A percentile compares a stretch with the other conserved stretches of the same genome.
These are phyloP conservation scores for Zaprionus lineosus DNA, from an alignment of 2,888 invertebrate genomes.

Conservation along the genomic window DNA sequence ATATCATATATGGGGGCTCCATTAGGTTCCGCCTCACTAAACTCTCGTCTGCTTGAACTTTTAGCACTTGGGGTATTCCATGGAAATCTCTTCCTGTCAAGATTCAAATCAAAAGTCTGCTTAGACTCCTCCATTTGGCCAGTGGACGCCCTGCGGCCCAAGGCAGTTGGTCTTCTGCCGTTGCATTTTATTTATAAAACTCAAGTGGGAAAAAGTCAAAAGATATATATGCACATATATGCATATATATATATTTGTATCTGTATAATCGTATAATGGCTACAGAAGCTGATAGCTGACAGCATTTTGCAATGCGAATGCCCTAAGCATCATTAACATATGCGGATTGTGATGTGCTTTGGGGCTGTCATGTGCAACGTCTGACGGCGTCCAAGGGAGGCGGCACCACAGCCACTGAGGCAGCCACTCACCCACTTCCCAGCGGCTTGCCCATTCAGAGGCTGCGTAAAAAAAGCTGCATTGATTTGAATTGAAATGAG, in stretches of 20 bases:
- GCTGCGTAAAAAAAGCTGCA: conserved; percentile 51
- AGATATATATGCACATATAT: conserved; percentile 27
- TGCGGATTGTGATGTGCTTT: conserved; percentile 21
- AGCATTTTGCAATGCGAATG: conserved; percentile 42
- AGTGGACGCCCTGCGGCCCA: conserved; percentile 41
- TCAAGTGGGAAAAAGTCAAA: conserved; percentile 58
- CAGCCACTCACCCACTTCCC: conserved; percentile 69
- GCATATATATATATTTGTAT: conserved; percentile 1
- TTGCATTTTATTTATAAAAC: conserved; percentile 50
- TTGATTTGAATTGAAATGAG: conserved; percentile 66
- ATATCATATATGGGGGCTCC: neutral
- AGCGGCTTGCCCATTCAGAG: conserved; percentile 33
- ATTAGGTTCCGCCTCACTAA: conserved; percentile 45
- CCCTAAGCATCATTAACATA: conserved; percentile 54
- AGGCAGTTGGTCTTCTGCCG: neutral
- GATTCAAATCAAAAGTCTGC: conserved; percentile 43
- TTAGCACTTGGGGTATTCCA: conserved; percentile 21
- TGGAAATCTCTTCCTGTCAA: conserved; percentile 8
- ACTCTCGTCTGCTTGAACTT: conserved; percentile 47
- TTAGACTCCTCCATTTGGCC: conserved; percentile 27
- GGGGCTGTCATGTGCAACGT: conserved; percentile 44
- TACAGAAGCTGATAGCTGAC: conserved; percentile 10
- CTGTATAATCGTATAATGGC: conserved; percentile 30
- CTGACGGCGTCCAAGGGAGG: conserved; percentile 4
- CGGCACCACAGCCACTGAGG: conserved; percentile 31